phyloP scores from a whole-genome alignment of 2,888 invertebrate genomes.

The Melinaea menophilus region DNA sequence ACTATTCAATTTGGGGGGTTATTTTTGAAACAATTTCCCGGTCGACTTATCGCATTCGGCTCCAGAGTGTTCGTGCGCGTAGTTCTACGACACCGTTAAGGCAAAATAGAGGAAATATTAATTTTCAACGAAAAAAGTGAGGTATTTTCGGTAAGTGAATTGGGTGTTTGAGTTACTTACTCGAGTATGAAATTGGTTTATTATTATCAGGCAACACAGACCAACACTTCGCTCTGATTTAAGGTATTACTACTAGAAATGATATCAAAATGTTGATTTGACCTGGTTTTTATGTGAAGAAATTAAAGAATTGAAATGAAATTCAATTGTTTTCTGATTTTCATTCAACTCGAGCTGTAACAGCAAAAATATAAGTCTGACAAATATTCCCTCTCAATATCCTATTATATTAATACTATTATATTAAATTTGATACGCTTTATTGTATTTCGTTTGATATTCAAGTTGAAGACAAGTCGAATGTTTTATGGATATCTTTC shows the following conservation, averaged over 20 bases:
- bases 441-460: conserved; percentile 13
- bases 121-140: conserved; percentile 16
- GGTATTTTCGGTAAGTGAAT: conserved; percentile 3
- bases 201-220: too few species aligned
- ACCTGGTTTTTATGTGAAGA: neutral
- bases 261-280: too few species aligned
- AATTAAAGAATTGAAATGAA: neutral
- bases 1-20: conserved; percentile 48
- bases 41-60: conserved; percentile 40
- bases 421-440: conserved; percentile 1
- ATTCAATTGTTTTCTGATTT: neutral
- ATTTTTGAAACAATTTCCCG: conserved; percentile 51
- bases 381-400: neutral
- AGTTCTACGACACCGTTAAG: conserved; percentile 31
- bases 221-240: too few species aligned
- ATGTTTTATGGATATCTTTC: conserved; percentile 28
- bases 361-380: neutral
- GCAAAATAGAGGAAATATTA: conserved; percentile 28
- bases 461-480: conserved; percentile 25
- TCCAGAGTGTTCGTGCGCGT: conserved; percentile 39
- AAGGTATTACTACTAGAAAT: too few species aligned
- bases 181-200: neutral
- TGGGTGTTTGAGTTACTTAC: neutral
- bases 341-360: neutral
- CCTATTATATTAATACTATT: conserved; percentile 3